Percentiles rank a stretch among this genome's conserved stretches.
Evolutionary conservation across 2,888 invertebrate species (phyloP).

Genomic region (Nomada ferruginata): DNA sequence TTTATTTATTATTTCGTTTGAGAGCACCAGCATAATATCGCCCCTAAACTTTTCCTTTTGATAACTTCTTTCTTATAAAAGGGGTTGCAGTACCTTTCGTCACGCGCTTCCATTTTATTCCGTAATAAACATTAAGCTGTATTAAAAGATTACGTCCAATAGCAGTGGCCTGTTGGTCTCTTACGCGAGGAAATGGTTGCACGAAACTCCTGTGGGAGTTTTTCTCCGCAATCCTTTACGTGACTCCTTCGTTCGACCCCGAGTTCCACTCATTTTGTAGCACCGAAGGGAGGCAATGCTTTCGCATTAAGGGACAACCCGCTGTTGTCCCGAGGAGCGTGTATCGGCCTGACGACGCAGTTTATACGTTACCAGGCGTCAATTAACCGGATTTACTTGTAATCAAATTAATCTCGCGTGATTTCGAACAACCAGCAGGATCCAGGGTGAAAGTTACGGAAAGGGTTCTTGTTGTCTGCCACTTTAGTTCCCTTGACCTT

Average conservation of each 20-base stretch:
- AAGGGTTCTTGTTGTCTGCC: conserved; percentile 26
- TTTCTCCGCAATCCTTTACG: conserved; percentile 77
- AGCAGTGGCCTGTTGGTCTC: conserved; percentile 61
- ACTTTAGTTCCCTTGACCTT: neutral
- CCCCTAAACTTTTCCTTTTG: no score
- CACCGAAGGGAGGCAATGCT: conserved; percentile 72
- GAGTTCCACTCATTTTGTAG: conserved; percentile 45
- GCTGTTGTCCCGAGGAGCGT: conserved; percentile 54
- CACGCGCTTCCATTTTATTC: conserved; percentile 10
- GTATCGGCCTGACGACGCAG: conserved; percentile 59
- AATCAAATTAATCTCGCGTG: conserved; percentile 73
- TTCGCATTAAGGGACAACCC: conserved; percentile 77
- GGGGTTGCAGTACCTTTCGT: neutral
- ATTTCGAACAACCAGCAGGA: conserved; percentile 46
- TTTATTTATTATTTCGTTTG: no score
- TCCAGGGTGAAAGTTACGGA: conserved; percentile 31
- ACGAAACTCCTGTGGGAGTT: conserved; percentile 73
- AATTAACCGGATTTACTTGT: conserved; percentile 75
- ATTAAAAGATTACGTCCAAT: conserved; percentile 80
- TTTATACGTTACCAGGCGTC: conserved; percentile 75
- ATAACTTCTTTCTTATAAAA: neutral
- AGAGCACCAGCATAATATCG: no score
- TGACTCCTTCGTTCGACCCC: conserved; percentile 64
- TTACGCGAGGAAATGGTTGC: conserved; percentile 62
- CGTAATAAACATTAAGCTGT: conserved; percentile 66